Evolutionary conservation across 2,797 vertebrate genomes (phyloP).

Genomic region (Diglossa cyanea): DNA sequence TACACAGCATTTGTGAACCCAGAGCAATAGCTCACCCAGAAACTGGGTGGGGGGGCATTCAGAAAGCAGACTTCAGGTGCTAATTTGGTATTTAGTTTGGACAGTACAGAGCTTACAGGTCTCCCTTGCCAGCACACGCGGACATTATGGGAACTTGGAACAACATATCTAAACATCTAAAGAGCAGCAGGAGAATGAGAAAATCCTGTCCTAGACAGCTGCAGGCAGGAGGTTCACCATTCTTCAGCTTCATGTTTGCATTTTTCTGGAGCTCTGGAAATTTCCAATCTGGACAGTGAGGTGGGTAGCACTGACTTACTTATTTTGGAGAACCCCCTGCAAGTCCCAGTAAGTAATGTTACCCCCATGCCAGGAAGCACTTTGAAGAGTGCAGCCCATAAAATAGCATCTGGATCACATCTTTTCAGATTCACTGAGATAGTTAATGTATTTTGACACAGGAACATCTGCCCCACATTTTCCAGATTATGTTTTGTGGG

Average conservation of each 20-base stretch:
- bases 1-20: not conserved
- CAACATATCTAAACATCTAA: not conserved
- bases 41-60: not conserved
- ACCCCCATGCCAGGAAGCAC: not conserved
- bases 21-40: not conserved
- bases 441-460: not conserved
- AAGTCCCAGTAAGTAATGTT: not conserved
- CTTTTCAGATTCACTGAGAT: not conserved
- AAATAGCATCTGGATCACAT: not conserved
- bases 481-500: not conserved
- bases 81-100: not conserved
- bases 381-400: not conserved
- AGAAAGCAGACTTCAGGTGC: not conserved
- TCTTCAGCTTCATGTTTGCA: rapidly evolving
- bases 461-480: not conserved
- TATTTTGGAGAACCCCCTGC: not conserved
- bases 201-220: not conserved
- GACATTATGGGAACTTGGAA: not conserved
- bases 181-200: not conserved
- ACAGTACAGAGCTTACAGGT: not conserved
- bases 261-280: not conserved
- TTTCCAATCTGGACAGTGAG: not conserved
- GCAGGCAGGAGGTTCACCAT: not conserved
- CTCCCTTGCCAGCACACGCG: not conserved
- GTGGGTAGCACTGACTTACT: not conserved